Percentiles rank a stretch among this genome's conserved stretches.
These are phyloP conservation scores for Hippocampus mohnikei DNA, from an alignment of 2,113 vertebrate species.

Conservation along the genomic window DNA sequence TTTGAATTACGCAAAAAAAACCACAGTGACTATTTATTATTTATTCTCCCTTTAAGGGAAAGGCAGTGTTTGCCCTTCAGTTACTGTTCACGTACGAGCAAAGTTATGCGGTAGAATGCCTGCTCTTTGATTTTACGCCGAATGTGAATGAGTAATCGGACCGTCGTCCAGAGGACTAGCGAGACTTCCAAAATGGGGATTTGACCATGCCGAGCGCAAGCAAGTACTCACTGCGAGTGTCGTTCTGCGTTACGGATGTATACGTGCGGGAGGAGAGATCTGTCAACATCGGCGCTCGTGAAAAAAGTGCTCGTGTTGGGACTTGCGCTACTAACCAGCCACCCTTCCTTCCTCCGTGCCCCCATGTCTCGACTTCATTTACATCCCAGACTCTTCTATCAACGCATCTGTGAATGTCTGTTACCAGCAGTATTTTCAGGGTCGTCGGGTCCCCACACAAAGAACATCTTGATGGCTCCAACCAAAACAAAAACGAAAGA, in stretches of 20 bases:
- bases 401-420: constrained; percentile 38
- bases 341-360: constrained; percentile 18
- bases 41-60: constrained; percentile 38
- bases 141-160: constrained; percentile 1
- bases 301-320: constrained; percentile 34
- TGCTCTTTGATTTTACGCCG: constrained; percentile 29
- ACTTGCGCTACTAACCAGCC: constrained; percentile 46
- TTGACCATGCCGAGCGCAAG: constrained; percentile 11
- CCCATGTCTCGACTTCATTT: constrained; percentile 38
- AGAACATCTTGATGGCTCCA: constrained; percentile 15
- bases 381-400: constrained; percentile 23
- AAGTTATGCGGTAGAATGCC: constrained; percentile 27
- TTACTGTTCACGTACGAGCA: constrained; percentile 29
- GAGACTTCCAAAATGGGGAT: constrained; percentile 15
- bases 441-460: constrained; percentile 1
- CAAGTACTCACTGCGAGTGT: constrained; percentile 17
- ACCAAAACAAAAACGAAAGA: constrained; percentile 3
- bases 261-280: constrained; percentile 18
- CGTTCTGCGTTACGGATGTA: constrained; percentile 10
- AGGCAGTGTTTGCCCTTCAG: constrained; percentile 7
- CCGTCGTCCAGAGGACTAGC: constrained; percentile 4
- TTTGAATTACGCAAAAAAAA: constrained; percentile 1
- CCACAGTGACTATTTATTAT: constrained; percentile 51
- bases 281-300: constrained; percentile 44
- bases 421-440: constrained; percentile 30